Percentiles rank a stretch among this genome's conserved stretches.
These are phyloP conservation scores for Urocitellus parryii DNA, from an alignment of 2,113 vertebrate genomes.

Conservation along the genomic window DNA sequence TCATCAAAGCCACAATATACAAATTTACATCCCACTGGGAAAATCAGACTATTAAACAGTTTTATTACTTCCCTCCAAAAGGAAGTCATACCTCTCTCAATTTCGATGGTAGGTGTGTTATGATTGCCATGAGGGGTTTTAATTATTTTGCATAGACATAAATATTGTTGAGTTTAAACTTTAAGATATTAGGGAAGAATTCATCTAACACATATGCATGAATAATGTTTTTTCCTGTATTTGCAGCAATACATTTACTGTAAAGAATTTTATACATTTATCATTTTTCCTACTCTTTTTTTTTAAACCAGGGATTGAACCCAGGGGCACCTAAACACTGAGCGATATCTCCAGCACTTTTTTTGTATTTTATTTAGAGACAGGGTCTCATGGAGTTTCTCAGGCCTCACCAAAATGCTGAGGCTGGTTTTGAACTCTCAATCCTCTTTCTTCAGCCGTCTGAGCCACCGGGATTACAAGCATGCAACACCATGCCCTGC, in stretches of 20 bases:
- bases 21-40: neutral
- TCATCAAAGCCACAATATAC: neutral
- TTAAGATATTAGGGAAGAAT: neutral
- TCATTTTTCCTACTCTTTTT: too few relatives aligned
- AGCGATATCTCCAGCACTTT: too few relatives aligned
- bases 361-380: too few relatives aligned
- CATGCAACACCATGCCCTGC: neutral
- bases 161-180: neutral
- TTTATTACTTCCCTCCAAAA: neutral
- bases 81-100: neutral
- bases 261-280: neutral
- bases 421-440: too few relatives aligned
- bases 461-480: too few relatives aligned
- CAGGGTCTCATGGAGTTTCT: too few relatives aligned
- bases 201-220: neutral
- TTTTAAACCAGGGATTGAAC: too few relatives aligned
- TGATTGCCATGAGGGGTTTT: neutral
- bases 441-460: too few relatives aligned
- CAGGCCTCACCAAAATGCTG: too few relatives aligned
- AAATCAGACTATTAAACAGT: neutral
- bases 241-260: neutral
- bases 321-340: too few relatives aligned
- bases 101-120: neutral
- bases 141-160: neutral
- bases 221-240: neutral